phyloP scores from a whole-genome alignment of 2,888 invertebrate genomes.

The Drosophila bunnanda region DNA sequence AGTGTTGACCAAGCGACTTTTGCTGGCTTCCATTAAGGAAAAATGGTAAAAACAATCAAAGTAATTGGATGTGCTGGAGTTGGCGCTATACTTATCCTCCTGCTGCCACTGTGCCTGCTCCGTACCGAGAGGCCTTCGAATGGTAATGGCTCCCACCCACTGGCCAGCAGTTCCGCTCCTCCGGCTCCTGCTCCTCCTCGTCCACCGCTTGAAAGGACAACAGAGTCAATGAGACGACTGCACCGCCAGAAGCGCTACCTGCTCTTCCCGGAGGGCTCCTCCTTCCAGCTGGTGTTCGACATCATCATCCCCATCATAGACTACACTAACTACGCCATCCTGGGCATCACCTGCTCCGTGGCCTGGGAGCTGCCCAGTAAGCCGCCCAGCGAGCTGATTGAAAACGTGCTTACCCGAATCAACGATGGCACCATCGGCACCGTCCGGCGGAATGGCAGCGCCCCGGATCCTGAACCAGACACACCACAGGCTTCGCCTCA shows the following conservation, averaged over 20 bases:
- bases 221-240: constrained; percentile 60
- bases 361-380: constrained; percentile 91
- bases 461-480: constrained; percentile 19
- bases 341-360: constrained; percentile 90
- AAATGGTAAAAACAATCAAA: constrained; percentile 65
- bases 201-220: background rate
- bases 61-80: constrained; percentile 44
- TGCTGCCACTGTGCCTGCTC: constrained; percentile 31
- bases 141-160: constrained; percentile 6
- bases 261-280: constrained; percentile 85
- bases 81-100: constrained; percentile 33
- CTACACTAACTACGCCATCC: constrained; percentile 86
- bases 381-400: constrained; percentile 84
- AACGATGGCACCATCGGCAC: constrained; percentile 79
- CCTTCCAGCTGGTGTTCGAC: constrained; percentile 84
- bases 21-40: constrained; percentile 35
- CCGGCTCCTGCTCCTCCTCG: background rate
- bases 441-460: constrained; percentile 76
- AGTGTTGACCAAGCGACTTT: constrained; percentile 31
- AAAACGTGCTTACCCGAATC: constrained; percentile 78
- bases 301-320: constrained; percentile 84
- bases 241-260: constrained; percentile 85
- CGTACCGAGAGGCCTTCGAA: constrained; percentile 7
- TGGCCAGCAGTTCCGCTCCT: background rate
- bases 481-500: background rate